Evolutionary conservation across 1,140 invertebrate genomes (phyloP).

Genomic region (Cydia strobilella): DNA sequence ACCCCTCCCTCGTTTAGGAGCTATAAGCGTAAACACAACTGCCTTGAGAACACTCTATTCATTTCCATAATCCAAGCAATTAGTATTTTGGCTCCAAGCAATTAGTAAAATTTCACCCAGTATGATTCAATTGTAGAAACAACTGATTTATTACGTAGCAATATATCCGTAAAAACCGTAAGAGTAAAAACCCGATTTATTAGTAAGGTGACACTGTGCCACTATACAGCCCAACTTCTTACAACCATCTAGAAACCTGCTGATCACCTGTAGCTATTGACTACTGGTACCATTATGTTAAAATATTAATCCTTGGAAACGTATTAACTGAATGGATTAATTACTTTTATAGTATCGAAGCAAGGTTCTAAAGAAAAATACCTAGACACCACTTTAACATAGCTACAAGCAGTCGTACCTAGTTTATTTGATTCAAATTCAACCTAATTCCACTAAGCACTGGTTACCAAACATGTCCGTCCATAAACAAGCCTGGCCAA

Average conservation of each 20-base stretch:
- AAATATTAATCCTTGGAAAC: too few species aligned
- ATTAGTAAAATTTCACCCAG: too few species aligned
- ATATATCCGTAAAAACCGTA: too few species aligned
- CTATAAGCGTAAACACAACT: slow-evolving; percentile 2
- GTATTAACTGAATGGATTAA: too few species aligned
- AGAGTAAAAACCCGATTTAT: too few species aligned
- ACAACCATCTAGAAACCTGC: too few species aligned
- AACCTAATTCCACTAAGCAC: slow-evolving; percentile 10
- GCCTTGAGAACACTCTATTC: slow-evolving; percentile 17
- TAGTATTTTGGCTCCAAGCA: background rate
- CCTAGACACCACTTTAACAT: background rate
- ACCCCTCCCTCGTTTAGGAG: slow-evolving; percentile 27
- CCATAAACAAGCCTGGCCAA: slow-evolving; percentile 26
- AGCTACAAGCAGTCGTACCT: background rate
- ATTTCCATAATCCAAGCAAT: slow-evolving; percentile 18
- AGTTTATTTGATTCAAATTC: slow-evolving; percentile 8
- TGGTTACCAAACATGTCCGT: background rate
- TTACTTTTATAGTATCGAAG: background rate
- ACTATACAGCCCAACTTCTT: too few species aligned
- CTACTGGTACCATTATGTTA: too few species aligned
- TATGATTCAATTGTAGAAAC: too few species aligned
- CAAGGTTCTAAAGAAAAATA: background rate
- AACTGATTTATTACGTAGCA: too few species aligned
- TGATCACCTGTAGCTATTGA: too few species aligned
- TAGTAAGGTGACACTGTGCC: too few species aligned